Evolutionary conservation across 2,113 vertebrate species (phyloP).

Genomic region (Brachypodius melanocephalos): DNA sequence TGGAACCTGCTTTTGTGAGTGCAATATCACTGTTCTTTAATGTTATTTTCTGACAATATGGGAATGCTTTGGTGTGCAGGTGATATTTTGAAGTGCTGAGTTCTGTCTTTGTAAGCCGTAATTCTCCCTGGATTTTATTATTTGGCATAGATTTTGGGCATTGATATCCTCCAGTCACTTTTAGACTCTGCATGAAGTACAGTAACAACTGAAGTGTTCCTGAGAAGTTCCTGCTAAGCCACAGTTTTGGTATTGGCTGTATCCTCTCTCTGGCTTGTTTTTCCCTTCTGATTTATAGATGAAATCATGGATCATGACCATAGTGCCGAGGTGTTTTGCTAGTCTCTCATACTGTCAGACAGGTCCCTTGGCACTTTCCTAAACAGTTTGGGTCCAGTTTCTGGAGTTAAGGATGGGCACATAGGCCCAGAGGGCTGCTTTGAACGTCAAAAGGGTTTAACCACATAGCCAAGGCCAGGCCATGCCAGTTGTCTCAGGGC

Average conservation of each 20-base stretch:
- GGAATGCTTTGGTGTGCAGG: not conserved
- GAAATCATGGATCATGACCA: not conserved
- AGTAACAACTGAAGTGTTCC: not conserved
- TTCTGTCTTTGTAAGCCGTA: not conserved
- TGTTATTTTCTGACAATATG: not conserved
- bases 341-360: not conserved
- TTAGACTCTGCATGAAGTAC: not conserved
- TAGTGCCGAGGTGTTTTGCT: not conserved
- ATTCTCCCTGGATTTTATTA: not conserved
- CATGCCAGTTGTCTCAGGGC: not conserved
- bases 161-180: not conserved
- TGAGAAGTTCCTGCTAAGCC: not conserved
- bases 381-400: not conserved
- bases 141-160: not conserved
- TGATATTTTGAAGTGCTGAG: not conserved
- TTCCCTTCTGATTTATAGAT: not conserved
- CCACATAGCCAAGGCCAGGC: not conserved
- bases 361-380: not conserved
- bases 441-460: not conserved
- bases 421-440: not conserved
- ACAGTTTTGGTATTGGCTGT: not conserved
- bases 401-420: not conserved
- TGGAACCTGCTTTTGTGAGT: not conserved
- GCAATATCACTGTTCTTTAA: not conserved
- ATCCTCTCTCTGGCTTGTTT: not conserved